Percentiles rank a stretch among this genome's conserved stretches.
Evolutionary conservation across 1,140 invertebrate genomes (phyloP).

Genomic region (Caerostris extrusa): DNA sequence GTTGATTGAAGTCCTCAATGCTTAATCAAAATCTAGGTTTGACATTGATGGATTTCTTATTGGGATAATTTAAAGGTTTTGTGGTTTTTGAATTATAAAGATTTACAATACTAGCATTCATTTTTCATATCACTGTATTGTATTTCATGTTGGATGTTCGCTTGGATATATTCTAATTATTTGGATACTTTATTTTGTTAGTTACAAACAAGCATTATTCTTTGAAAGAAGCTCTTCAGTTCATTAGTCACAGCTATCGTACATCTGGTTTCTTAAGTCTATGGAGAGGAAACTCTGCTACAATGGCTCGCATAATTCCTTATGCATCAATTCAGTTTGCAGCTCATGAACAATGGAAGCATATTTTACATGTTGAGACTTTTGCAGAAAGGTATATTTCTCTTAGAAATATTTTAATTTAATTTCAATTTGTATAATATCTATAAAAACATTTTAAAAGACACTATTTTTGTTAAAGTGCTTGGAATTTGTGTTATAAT

Average conservation of each 20-base stretch:
- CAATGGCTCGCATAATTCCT: constrained; percentile 97
- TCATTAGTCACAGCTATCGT: constrained; percentile 84
- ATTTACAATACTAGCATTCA: too few species aligned
- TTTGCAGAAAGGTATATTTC: constrained; percentile 60
- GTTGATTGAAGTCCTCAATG: too few species aligned
- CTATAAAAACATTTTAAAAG: neutral
- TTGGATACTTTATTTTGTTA: constrained; percentile 79
- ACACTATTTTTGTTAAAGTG: neutral
- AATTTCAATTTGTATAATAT: neutral
- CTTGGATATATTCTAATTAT: constrained; percentile 4
- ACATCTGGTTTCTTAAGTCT: constrained; percentile 87
- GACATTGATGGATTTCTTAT: too few species aligned
- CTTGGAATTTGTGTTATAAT: too few species aligned
- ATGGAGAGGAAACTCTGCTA: constrained; percentile 98
- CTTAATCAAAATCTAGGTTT: too few species aligned
- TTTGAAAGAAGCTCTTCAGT: constrained; percentile 88
- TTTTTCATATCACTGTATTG: too few species aligned
- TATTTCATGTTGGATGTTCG: neutral
- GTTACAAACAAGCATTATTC: constrained; percentile 88
- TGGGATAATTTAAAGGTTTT: too few species aligned
- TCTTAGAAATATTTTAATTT: neutral
- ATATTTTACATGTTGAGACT: constrained; percentile 72
- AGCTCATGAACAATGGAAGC: constrained; percentile 91
- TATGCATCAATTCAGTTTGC: constrained; percentile 99
- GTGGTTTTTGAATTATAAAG: too few species aligned